Evolutionary conservation across 2,888 invertebrate genomes (phyloP), one percentile per base, ranked within the genome.

Genomic region (Cataglyphis rosenhaueri): DNA sequence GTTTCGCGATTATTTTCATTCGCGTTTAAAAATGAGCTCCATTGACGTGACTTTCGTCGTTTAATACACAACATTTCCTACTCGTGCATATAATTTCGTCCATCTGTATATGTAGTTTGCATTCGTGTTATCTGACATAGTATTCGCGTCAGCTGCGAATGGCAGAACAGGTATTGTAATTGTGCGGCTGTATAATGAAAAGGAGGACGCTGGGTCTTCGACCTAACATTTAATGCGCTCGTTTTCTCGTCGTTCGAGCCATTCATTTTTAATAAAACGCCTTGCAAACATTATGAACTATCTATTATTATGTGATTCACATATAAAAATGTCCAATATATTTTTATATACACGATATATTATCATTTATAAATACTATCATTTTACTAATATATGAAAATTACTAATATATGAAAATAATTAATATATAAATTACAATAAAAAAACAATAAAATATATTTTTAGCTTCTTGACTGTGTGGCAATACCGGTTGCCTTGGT

Each of bases 381-480:
- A 29, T 29, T 29, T 29, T 2, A 29, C 25, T 29, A 29, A 25
- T 25, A 25, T 78, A 74, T 15, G 48, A 75, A 61, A 41, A 57
- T 78, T 44, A 25, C 3, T 25, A 21, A 62, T 62, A n/a, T 32
- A 62, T 2, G 32, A 52, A 61, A 41, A 57, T 78, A 18, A 25
- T 3, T 25, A 21, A 62, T 62, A n/a, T 32, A 62, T 1, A 32
- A 52, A 32, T 15, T 57, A 25, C 3, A 44, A 44, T 10, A 38
- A 38, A 0, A 57, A 73, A 57, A 2, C 3, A 5, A 35, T 57
- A 52, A 66, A 59, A 52, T 86, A 32, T 44, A 44, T 44, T 96
- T 97, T 95, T 96, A 98, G 97, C 95, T 98, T 92, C 95, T 98
- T 91, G 97, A 98, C 87, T 98, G 98, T 94, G 97, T 97, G 85